Conservation (phyloP, 2,113 vertebrate genomes). For the Candoia aspera region DNA sequence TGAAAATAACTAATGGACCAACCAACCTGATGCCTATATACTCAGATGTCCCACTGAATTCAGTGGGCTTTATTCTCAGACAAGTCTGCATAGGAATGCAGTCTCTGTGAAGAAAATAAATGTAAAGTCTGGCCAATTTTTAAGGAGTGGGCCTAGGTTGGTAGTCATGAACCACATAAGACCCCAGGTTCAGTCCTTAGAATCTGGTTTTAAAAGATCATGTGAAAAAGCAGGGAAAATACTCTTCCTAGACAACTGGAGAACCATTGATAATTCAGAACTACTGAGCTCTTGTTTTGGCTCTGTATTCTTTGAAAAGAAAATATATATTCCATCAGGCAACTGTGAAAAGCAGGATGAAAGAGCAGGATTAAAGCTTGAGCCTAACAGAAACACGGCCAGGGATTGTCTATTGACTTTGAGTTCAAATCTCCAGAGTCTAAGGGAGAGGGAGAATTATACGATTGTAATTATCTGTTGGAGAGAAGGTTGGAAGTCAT, state of each 20-base stretch:
- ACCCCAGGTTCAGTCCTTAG: too few species aligned
- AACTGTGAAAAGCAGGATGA: background rate
- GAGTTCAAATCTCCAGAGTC: background rate
- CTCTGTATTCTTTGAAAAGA: background rate
- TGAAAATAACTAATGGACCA: background rate
- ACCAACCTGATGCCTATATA: background rate
- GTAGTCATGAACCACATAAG: background rate
- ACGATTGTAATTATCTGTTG: background rate
- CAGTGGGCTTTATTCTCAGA: background rate
- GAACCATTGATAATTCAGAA: background rate
- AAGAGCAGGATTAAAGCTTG: background rate
- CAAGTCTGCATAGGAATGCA: background rate
- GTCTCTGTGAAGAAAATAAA: background rate
- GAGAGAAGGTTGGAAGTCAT: background rate
- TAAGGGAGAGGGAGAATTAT: background rate
- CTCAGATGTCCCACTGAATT: background rate
- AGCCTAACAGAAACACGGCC: background rate
- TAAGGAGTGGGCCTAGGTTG: background rate
- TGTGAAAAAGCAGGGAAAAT: background rate
- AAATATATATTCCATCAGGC: too few species aligned
- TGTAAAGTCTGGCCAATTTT: background rate
- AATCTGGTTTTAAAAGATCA: background rate
- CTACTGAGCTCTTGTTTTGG: background rate
- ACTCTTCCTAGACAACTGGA: background rate
- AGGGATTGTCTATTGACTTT: background rate